Evolutionary conservation across 2,797 vertebrate genomes (phyloP), one percentile per base, ranked within the genome.

Genomic region (Lates japonicus): DNA sequence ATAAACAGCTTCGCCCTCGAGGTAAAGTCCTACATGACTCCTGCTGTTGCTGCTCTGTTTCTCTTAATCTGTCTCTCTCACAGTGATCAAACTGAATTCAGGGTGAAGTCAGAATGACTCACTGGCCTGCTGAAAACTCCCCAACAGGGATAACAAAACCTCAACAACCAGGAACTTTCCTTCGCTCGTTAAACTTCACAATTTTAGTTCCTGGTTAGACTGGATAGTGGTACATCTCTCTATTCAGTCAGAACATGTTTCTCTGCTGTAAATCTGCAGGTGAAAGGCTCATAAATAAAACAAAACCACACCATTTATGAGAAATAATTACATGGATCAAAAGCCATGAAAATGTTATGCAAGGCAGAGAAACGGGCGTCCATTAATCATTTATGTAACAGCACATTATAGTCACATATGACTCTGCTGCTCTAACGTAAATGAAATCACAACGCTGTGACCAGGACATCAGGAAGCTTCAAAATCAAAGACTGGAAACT

Each of bases 1-100:
- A 85, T 48, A 79, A 85, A 76, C 80, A 66, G 78, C 54, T 76
- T 81, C 4, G 10, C 51, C 70, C 82, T 25, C 0, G 12, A 76
- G 88, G 65, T n/a, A 69, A 52, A 74, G 65, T 48, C 60, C 62
- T 9, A 13, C 82, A 44, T n/a, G 67, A 70, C 58, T 84, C 25
- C 61, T 39, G 74, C 70, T 22, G 66, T 22, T 41, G 0, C 49
- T 25, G 76, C 82, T 69, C 16, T 1, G 60, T 44, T 76, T 64
- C 64, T 59, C 58, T 58, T 66, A 29, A 70, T 65, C 42, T 72
- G 60, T 55, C 64, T 37, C 13, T 69, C 54, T 37, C 10, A 41
- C 52, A 33, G 59, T 20, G 62, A 79, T 62, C 69, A 74, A 70
- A 79, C 37, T 62, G n/a, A 84, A 76, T 59, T 75, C 31, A 51